Evolutionary conservation across 2,797 vertebrate species (phyloP).

Genomic region (Toxotes lorentzi): DNA sequence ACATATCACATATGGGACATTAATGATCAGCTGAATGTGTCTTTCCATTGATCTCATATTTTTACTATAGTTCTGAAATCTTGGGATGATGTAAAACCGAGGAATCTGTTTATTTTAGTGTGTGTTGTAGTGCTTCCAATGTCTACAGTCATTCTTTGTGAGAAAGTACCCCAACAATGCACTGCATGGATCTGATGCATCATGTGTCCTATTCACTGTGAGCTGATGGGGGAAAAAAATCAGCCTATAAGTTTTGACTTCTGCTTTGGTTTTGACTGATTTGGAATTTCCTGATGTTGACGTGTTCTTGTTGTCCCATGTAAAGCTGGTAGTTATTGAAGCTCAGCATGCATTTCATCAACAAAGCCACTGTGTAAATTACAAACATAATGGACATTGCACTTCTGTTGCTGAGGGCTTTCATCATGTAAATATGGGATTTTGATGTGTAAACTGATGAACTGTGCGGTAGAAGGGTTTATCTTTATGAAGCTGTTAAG

Average conservation of each 20-base stretch:
- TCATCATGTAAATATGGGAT: slow-evolving; percentile 79
- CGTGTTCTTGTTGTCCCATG: slow-evolving; percentile 84
- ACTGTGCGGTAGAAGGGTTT: slow-evolving; percentile 64
- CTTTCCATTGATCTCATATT: slow-evolving; percentile 80
- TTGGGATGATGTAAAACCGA: slow-evolving; percentile 85
- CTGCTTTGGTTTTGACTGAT: slow-evolving; percentile 58
- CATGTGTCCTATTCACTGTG: slow-evolving; percentile 89
- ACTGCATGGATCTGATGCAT: slow-evolving; percentile 91
- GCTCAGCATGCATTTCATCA: slow-evolving; percentile 90
- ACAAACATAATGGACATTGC: slow-evolving; percentile 78
- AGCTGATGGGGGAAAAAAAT: slow-evolving; percentile 85
- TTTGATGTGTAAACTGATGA: slow-evolving; percentile 66
- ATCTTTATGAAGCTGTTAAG: slow-evolving; percentile 73
- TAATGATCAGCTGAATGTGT: slow-evolving; percentile 84
- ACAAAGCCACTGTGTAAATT: slow-evolving; percentile 83
- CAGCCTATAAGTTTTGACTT: slow-evolving; percentile 80
- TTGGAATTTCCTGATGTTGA: slow-evolving; percentile 84
- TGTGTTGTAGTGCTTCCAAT: slow-evolving; percentile 86
- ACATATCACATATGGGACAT: slow-evolving; percentile 88
- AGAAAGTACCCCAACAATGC: slow-evolving; percentile 84
- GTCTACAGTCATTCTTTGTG: slow-evolving; percentile 79
- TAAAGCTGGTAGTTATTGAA: slow-evolving; percentile 86
- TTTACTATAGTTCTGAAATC: slow-evolving; percentile 87
- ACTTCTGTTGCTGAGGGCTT: slow-evolving; percentile 86
- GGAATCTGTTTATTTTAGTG: slow-evolving; percentile 79